phyloP scores from a whole-genome alignment of 2,113 vertebrate species.

The Seriola rivoliana region DNA sequence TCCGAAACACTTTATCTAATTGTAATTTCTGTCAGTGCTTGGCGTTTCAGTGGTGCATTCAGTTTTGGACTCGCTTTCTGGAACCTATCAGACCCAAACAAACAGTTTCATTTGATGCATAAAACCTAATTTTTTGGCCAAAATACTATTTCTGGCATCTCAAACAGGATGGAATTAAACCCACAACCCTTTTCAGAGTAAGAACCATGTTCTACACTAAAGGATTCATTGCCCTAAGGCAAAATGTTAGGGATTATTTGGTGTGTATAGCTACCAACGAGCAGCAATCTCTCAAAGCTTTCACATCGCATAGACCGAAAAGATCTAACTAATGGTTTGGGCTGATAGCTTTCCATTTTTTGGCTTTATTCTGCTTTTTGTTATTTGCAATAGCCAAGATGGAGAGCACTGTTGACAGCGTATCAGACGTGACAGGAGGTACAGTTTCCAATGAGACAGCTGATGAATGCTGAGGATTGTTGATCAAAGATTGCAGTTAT shows the following conservation, averaged over 20 bases:
- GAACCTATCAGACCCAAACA: constrained; percentile 42
- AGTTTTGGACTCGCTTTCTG: constrained; percentile 26
- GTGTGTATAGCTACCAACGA: constrained; percentile 48
- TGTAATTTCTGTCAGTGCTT: constrained; percentile 28
- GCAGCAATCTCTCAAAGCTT: neutral
- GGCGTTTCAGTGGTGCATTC: constrained; percentile 31
- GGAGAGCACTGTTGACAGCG: neutral
- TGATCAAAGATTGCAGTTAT: constrained; percentile 40
- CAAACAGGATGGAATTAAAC: constrained; percentile 21
- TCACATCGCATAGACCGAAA: constrained; percentile 11
- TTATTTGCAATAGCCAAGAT: constrained; percentile 5
- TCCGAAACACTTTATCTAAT: constrained; percentile 32
- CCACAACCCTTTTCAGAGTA: neutral
- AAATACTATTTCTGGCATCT: neutral
- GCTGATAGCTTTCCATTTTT: neutral
- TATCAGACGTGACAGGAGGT: constrained; percentile 14
- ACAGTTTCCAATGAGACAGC: constrained; percentile 8
- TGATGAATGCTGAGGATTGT: constrained; percentile 30
- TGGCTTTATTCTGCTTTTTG: neutral
- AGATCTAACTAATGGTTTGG: constrained; percentile 7
- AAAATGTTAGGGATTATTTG: constrained; percentile 59
- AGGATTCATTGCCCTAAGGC: constrained; percentile 5
- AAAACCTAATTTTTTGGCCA: neutral
- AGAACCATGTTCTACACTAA: neutral
- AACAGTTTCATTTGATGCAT: constrained; percentile 19